A percentile compares a stretch with the other conserved stretches of the same genome.
Evolutionary conservation across 2,113 vertebrate genomes (phyloP).

Genomic region (Telmatochromis brachygnathus): DNA sequence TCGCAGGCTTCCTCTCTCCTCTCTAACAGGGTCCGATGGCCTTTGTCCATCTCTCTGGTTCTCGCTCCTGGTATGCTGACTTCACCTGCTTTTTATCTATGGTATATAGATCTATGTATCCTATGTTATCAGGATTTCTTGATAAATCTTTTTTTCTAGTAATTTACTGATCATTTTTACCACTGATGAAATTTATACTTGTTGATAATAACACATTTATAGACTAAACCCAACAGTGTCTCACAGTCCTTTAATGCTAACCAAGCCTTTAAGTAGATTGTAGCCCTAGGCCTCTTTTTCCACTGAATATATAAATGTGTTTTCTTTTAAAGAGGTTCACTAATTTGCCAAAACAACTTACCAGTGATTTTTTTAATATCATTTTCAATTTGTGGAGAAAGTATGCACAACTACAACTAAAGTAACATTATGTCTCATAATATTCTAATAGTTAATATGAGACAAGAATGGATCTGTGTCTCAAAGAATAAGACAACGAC

Average conservation of each 20-base stretch:
- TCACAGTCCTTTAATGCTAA: neutral
- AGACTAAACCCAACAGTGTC: neutral
- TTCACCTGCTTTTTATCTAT: neutral
- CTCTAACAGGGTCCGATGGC: neutral
- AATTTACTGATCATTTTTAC: neutral
- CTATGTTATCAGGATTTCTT: neutral
- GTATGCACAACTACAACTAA: neutral
- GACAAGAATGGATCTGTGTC: neutral
- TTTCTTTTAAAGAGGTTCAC: neutral
- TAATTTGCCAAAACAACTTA: neutral
- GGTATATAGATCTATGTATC: neutral
- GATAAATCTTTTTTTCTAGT: neutral
- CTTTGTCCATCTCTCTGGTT: neutral
- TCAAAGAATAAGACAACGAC: neutral
- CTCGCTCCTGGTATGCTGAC: neutral
- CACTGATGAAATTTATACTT: neutral
- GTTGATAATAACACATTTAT: neutral
- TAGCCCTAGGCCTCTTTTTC: neutral
- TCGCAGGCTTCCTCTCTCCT: neutral
- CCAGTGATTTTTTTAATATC: neutral
- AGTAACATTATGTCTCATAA: neutral
- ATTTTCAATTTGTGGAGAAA: neutral
- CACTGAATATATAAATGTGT: neutral
- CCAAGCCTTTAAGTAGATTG: neutral
- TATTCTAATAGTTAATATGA: neutral